Base-by-base conservation (phyloP, 1,140 invertebrate species). In the Teleopsis dalmanni region DNA sequence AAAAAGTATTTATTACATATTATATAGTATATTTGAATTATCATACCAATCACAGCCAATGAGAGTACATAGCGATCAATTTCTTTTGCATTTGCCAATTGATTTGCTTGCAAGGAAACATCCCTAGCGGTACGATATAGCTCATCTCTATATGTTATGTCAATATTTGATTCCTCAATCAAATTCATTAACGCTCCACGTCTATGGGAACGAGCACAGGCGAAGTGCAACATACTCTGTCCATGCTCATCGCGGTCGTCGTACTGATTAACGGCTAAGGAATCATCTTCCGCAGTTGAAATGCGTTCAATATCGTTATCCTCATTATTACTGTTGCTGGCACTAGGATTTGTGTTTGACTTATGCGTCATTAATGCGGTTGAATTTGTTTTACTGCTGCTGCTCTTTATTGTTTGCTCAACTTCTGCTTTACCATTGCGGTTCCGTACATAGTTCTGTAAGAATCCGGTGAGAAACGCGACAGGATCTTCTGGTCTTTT, bases 211-310 rank as follows among this genome's bases (percentile, higher is more conserved):
- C 87, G 76, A 0, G 84, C 81, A 1, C 86, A 86, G 2, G 88
- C 87, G 70, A 90, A 91, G 69, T 94, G 91, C n/a, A 93, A 68
- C 75, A 91, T 84, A 36, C 82, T 90, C 65, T 91, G 87, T 0
- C 89, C 90, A 54, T 89, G 84, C 62, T 91, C 88, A 56, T 92
- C 88, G 5, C 70, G 54, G 19, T 70, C 66, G 47, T 70, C 67
- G 3, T 64, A 57, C 11, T 56, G 53, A 0, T 56, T 52, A 4
- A 51, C 48, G n/a, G 63, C 63, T 9, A 62, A 49, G 0, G 48
- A 56, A 18, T 40, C 53, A 13, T 67, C 62, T 40, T 55, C 49
- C 8, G 55, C 62, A 13, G 58, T 57, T 21, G 56, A 50, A 35
- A 35, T 40, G 4, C 43, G 23, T 31, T 43, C 40, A 35, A 36